A percentile compares a stretch with the other conserved stretches of the same genome.
Evolutionary conservation across 2,113 vertebrate species (phyloP).

Genomic region (Cryptomyrus ogoouensis): DNA sequence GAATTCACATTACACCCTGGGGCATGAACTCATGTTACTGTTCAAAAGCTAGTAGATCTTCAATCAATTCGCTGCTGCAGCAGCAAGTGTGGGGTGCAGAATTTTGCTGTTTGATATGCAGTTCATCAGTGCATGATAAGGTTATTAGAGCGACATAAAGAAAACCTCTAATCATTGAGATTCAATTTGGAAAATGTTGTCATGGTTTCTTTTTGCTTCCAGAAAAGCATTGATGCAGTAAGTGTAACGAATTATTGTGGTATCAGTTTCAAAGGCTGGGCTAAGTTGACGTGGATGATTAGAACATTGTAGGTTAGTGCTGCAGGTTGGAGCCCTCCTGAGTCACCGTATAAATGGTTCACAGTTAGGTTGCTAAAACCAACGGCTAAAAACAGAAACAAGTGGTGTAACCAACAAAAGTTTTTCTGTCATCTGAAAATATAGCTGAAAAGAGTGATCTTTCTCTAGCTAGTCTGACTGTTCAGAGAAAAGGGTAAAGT

Average conservation of each 20-base stretch:
- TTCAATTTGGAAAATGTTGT: background rate
- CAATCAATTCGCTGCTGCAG: background rate
- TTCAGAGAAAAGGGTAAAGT: background rate
- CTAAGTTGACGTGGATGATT: slow-evolving; percentile 5
- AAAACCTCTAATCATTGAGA: background rate
- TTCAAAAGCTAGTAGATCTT: background rate
- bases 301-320: background rate
- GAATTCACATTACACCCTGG: background rate
- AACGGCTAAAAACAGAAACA: background rate
- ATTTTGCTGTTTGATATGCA: background rate
- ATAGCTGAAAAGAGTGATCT: background rate
- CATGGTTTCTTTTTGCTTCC: background rate
- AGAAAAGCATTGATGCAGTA: background rate
- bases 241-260: background rate
- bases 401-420: background rate
- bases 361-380: background rate
- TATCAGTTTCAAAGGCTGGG: background rate
- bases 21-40: background rate
- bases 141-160: background rate
- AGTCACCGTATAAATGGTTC: background rate
- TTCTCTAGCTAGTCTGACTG: background rate
- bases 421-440: background rate
- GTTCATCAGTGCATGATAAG: background rate
- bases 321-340: background rate
- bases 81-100: background rate